These are phyloP conservation scores for Anarhynchus alexandrinus DNA, from an alignment of 2,113 vertebrate genomes.

Conservation along the genomic window DNA sequence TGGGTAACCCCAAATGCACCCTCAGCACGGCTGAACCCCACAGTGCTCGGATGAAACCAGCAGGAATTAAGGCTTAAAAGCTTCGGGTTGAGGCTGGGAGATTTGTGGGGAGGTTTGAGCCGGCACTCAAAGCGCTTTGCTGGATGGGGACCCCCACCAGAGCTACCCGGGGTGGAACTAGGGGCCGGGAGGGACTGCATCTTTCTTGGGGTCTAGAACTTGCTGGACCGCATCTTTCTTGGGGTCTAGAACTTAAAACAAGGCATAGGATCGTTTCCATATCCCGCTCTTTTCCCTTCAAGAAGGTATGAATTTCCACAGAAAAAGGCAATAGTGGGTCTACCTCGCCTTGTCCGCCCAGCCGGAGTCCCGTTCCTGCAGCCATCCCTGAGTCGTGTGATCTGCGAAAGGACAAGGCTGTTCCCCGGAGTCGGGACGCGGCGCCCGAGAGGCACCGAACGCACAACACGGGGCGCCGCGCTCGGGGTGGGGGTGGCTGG, in stretches of 20 bases:
- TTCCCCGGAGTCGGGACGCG: not conserved
- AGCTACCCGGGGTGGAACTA: not conserved
- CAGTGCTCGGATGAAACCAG: not conserved
- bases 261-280: not conserved
- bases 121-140: not conserved
- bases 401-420: not conserved
- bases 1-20: not conserved
- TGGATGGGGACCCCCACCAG: not conserved
- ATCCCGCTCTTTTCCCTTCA: not conserved
- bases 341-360: not conserved
- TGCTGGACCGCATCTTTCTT: not conserved
- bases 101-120: not conserved
- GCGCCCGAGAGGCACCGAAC: rapidly evolving
- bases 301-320: rapidly evolving
- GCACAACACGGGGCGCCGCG: rapidly evolving
- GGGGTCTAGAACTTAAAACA: not conserved
- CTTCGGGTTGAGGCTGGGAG: rapidly evolving
- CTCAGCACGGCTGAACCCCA: not conserved
- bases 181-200: not conserved
- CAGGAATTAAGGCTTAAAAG: not conserved
- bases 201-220: not conserved
- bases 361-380: rapidly evolving
- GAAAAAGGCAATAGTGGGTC: not conserved
- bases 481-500: not conserved
- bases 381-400: not conserved